phyloP scores from a whole-genome alignment of 2,888 invertebrate species.

The Laspeyria flexula region DNA sequence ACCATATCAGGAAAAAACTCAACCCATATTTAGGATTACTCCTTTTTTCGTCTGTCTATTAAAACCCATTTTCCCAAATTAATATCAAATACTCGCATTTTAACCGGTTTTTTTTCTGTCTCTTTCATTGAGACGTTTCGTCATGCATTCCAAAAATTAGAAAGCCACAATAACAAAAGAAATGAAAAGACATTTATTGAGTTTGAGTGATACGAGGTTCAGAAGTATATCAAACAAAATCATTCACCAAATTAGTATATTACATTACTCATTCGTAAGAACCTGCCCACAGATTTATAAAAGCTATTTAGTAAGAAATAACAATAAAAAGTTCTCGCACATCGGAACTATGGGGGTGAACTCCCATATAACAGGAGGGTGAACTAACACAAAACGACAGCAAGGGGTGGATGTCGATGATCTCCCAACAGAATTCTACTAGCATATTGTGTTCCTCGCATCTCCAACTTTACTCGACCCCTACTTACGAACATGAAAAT shows the following conservation, averaged over 20 bases:
- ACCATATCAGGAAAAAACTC: too few relatives aligned
- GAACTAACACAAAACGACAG: constrained; percentile 58
- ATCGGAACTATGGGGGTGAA: too few relatives aligned
- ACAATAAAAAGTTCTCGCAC: constrained; percentile 51
- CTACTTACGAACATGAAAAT: not conserved
- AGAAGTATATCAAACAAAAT: not conserved
- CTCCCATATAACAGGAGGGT: constrained; percentile 50
- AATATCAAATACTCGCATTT: too few relatives aligned
- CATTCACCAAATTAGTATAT: not conserved
- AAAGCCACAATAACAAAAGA: too few relatives aligned
- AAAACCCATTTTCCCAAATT: too few relatives aligned
- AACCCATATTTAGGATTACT: too few relatives aligned
- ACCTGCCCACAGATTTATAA: constrained; percentile 4
- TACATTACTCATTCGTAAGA: not conserved
- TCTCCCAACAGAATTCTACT: constrained; percentile 54
- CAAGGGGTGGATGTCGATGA: constrained; percentile 48
- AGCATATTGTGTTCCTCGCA: constrained; percentile 46
- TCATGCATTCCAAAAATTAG: too few relatives aligned
- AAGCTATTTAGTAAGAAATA: constrained; percentile 37
- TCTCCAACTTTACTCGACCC: constrained; percentile 42
- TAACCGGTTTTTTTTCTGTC: too few relatives aligned
- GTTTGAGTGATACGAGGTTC: not conserved
- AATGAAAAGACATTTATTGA: too few relatives aligned
- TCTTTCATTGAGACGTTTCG: too few relatives aligned
- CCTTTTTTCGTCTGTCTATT: too few relatives aligned